phyloP scores from a whole-genome alignment of 2,797 vertebrate species.

The Steatocranus sp. region DNA sequence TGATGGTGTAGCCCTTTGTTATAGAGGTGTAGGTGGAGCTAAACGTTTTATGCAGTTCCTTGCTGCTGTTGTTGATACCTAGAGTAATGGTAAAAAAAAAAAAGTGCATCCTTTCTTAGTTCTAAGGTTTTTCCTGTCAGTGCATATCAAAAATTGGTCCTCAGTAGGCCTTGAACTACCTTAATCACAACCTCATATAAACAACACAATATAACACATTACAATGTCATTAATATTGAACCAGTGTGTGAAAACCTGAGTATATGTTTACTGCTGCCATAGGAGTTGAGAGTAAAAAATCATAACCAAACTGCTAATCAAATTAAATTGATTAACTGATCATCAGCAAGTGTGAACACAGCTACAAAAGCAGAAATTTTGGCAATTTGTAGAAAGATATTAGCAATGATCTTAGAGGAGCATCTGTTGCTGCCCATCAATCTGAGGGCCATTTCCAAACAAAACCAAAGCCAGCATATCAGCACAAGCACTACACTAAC shows the following conservation, averaged over 20 bases:
- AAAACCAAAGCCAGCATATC: neutral
- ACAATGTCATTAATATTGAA: neutral
- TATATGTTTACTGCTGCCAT: neutral
- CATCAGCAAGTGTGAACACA: neutral
- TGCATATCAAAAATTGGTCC: too few relatives aligned
- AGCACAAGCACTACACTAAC: neutral
- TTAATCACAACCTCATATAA: too few relatives aligned
- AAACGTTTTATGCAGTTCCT: neutral
- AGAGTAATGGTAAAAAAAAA: neutral
- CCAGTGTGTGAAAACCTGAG: neutral
- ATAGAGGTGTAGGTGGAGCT: neutral
- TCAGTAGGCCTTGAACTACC: too few relatives aligned
- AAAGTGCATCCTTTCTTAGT: neutral
- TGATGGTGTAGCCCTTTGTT: too few relatives aligned
- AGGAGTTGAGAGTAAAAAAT: neutral
- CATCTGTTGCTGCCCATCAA: neutral
- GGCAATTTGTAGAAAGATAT: neutral
- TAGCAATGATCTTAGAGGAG: neutral
- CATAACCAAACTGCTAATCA: neutral
- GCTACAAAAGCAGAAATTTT: neutral
- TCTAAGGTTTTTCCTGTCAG: neutral
- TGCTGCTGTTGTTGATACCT: neutral
- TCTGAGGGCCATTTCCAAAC: neutral
- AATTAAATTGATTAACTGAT: neutral
- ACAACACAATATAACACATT: too few relatives aligned